These are phyloP conservation scores for Phymorhynchus buccinoides DNA, from an alignment of 1,140 invertebrate genomes.

Conservation along the genomic window DNA sequence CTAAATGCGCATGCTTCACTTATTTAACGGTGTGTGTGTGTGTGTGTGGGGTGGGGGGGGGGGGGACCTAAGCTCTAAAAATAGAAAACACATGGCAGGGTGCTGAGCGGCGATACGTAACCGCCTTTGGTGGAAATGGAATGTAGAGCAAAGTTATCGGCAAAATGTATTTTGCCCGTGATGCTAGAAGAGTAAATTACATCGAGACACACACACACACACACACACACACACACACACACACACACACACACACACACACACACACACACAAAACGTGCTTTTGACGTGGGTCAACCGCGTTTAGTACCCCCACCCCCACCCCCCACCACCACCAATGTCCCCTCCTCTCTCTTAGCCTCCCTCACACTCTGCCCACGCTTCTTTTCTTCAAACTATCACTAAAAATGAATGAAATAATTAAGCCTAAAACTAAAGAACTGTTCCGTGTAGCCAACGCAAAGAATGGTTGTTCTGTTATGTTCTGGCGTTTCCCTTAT, in stretches of 20 bases:
- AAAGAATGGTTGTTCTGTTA: not conserved
- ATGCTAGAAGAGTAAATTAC: too few species aligned
- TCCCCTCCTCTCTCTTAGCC: not conserved
- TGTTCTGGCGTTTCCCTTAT: not conserved
- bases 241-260: slow-evolving; percentile 22
- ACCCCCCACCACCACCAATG: too few species aligned
- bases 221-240: slow-evolving; percentile 22
- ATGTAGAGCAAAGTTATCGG: too few species aligned
- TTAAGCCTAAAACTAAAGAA: not conserved
- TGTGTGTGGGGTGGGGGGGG: too few species aligned
- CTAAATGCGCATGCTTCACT: not conserved
- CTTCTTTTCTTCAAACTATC: not conserved
- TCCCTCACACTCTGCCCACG: not conserved
- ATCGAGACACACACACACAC: slow-evolving; percentile 21
- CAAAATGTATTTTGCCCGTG: too few species aligned
- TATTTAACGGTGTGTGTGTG: too few species aligned
- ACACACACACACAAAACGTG: not conserved
- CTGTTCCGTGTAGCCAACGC: not conserved
- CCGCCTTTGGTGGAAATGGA: too few species aligned
- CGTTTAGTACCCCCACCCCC: not conserved
- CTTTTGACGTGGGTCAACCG: not conserved
- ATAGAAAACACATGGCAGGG: too few species aligned
- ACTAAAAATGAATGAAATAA: not conserved
- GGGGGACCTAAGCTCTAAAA: too few species aligned
- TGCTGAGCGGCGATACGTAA: too few species aligned